A percentile compares a stretch with the other conserved stretches of the same genome.
phyloP scores from a whole-genome alignment of 23 tunicate species.

The Ascidia mentula region DNA sequence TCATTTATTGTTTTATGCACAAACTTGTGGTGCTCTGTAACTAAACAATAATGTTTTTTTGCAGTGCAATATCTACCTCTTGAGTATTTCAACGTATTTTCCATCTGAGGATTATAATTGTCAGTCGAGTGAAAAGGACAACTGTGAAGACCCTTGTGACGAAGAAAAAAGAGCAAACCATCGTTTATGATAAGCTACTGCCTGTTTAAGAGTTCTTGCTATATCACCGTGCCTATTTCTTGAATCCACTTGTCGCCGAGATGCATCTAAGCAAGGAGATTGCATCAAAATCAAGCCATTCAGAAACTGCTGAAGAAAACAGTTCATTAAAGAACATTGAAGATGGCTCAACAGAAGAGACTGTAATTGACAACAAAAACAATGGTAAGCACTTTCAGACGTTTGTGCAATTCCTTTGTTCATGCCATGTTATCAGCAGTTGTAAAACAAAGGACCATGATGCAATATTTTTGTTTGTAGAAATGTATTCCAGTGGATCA shows the following conservation, averaged over 20 bases:
- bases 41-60: too few species aligned
- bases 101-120: conserved; percentile 6
- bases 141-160: conserved; percentile 22
- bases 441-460: neutral
- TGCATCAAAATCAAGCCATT: conserved; percentile 27
- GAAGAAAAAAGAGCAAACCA: conserved; percentile 12
- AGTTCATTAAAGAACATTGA: conserved; percentile 18
- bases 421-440: neutral
- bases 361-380: neutral
- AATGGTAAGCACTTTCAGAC: neutral
- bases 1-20: too few species aligned
- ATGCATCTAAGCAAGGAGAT: conserved; percentile 45
- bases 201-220: conserved; percentile 9
- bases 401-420: neutral
- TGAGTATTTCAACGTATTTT: neutral
- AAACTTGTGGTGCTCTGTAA: too few species aligned
- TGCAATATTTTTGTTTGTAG: neutral
- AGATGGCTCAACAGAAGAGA: conserved; percentile 17
- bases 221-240: too few species aligned
- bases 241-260: neutral
- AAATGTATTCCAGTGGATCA: neutral
- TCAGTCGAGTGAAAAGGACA: neutral
- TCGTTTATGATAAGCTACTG: conserved; percentile 4
- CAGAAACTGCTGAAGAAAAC: conserved; percentile 27
- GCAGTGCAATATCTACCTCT: conserved; percentile 70